Conservation (phyloP, 2,888 invertebrate species). For the Germaria angustata region DNA sequence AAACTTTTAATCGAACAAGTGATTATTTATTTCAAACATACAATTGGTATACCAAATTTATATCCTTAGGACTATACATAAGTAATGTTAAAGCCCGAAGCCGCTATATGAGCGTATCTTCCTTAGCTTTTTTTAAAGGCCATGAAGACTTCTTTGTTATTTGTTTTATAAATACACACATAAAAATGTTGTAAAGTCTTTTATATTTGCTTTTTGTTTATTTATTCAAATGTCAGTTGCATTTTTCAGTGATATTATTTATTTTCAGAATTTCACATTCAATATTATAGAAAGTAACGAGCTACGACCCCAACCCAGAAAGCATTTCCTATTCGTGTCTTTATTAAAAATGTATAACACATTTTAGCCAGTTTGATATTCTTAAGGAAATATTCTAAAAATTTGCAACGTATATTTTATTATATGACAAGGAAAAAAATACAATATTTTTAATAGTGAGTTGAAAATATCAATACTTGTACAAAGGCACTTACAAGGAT, state of each 20-base stretch:
- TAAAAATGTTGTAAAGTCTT: neutral
- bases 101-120: too few relatives aligned
- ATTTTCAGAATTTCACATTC: neutral
- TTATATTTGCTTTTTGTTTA: neutral
- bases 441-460: neutral
- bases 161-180: neutral
- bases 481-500: constrained; percentile 29
- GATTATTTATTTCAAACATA: too few relatives aligned
- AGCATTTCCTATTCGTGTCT: neutral
- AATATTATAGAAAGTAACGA: neutral
- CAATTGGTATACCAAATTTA: too few relatives aligned
- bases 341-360: constrained; percentile 17
- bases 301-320: too few relatives aligned
- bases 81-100: too few relatives aligned
- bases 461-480: constrained; percentile 35
- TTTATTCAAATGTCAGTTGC: constrained; percentile 46
- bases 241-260: constrained; percentile 20
- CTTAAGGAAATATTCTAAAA: neutral
- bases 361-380: constrained; percentile 13
- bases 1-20: too few relatives aligned
- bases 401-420: neutral
- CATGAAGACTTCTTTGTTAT: too few relatives aligned
- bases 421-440: neutral
- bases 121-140: neutral
- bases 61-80: too few relatives aligned